Evolutionary conservation across 2,113 vertebrate species (phyloP), one percentile per base, ranked within the genome.

Genomic region (Cettia cetti): DNA sequence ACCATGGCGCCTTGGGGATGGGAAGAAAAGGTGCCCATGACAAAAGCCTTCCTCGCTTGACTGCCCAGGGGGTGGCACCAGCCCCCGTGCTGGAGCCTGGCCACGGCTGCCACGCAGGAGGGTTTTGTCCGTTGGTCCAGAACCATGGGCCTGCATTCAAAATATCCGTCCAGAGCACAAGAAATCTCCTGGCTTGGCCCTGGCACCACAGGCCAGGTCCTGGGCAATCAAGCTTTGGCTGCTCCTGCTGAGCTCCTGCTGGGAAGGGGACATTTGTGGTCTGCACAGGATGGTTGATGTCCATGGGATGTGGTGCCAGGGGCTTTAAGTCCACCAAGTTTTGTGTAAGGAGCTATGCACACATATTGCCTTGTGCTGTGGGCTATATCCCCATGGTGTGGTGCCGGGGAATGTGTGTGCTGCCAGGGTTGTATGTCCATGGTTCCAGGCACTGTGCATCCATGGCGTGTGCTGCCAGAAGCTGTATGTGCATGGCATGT

Each of bases 11-110:
- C 94, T 90, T 80, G 88, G 90, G 86, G 61, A 82, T 9, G 10
- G 65, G 26, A 74, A 82, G 74, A 92, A 83, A 93, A 91, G 77
- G 60, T 4, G 17, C 33, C 69, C 0, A 3, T 1, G 49, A 95
- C 94, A 96, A 96, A 96, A 94, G 49, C 50, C n/a, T 80, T 80
- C 86, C 71, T 77, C 1, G 33, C 86, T 80, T 61, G 52, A 77
- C 45, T 23, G 22, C 59, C 28, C 10, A 0, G 65, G 77, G 76
- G 68, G 68, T 53, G 21, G 82, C 83, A 60, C 80, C 94, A 81
- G 63, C 31, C 72, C 82, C 76, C 2, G 6, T 1, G 1, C 86
- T 96, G 96, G 92, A 88, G 13, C 86, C 68, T 5, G 15, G 90
- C 96, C 86, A 88, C 0, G 2, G 65, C 63, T 5, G 15, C 74